Conservation (phyloP, 2,113 vertebrate species). For the Petromus typicus region DNA sequence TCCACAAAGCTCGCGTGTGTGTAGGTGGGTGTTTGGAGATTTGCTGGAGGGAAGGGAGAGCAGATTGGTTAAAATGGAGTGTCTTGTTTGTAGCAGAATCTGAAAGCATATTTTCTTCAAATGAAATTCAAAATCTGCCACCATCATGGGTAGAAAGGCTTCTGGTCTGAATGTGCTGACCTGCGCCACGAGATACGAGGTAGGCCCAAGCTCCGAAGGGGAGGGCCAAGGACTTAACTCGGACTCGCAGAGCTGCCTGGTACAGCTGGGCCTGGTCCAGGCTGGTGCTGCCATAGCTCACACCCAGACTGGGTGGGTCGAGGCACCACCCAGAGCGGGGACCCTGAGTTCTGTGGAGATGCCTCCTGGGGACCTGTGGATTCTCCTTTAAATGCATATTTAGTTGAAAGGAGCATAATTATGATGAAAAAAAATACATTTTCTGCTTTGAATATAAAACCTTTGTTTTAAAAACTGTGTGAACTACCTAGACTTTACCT, state of each 20-base stretch:
- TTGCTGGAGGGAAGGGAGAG: neutral
- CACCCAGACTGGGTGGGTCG: neutral
- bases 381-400: neutral
- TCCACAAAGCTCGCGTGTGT: neutral
- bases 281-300: accelerated
- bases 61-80: neutral
- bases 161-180: neutral
- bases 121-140: neutral
- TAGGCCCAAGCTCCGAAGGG: accelerated
- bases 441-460: neutral
- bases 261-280: neutral
- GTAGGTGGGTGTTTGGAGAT: conserved; percentile 24
- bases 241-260: neutral
- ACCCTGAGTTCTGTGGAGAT: neutral
- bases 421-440: neutral
- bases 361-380: neutral
- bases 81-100: conserved; percentile 3
- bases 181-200: neutral
- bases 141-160: neutral
- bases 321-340: neutral
- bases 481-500: neutral
- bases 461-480: neutral
- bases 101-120: neutral
- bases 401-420: neutral
- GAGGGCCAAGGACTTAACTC: neutral